A percentile compares a stretch with the other conserved stretches of the same genome.
phyloP scores from a whole-genome alignment of 2,797 vertebrate genomes.

The Diglossa cyanea region DNA sequence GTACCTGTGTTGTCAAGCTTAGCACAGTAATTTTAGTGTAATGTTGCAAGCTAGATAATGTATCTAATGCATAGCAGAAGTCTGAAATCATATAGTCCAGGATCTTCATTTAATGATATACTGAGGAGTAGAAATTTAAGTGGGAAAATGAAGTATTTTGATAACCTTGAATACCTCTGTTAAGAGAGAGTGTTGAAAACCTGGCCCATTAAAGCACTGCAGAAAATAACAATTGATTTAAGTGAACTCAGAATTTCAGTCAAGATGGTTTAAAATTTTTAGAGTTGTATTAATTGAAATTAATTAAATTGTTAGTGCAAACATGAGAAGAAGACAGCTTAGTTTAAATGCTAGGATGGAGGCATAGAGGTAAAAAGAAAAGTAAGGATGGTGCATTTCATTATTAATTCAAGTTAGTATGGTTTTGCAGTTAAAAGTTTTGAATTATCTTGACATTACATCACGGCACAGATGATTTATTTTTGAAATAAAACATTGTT shows the following conservation, averaged over 20 bases:
- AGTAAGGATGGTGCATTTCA: not conserved
- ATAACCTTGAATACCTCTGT: not conserved
- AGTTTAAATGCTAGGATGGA: not conserved
- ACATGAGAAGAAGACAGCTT: not conserved
- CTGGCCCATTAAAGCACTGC: not conserved
- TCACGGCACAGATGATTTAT: accelerated
- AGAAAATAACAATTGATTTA: not conserved
- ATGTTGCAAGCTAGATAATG: not conserved
- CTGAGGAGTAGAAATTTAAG: not conserved
- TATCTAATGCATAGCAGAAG: not conserved
- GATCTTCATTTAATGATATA: not conserved
- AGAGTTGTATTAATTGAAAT: not conserved
- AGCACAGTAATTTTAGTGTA: not conserved
- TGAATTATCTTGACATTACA: not conserved
- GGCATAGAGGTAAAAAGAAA: not conserved
- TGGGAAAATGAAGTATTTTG: not conserved
- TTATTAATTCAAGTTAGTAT: not conserved
- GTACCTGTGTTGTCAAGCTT: not conserved
- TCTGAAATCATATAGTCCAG: not conserved
- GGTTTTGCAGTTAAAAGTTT: not conserved
- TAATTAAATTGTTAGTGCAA: not conserved
- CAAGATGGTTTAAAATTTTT: not conserved
- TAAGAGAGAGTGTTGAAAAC: not conserved
- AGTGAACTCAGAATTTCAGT: not conserved
- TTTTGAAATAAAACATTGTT: not conserved